A percentile compares a stretch with the other conserved stretches of the same genome.
Evolutionary conservation across 2,113 vertebrate species (phyloP).

Genomic region (Albula goreensis): DNA sequence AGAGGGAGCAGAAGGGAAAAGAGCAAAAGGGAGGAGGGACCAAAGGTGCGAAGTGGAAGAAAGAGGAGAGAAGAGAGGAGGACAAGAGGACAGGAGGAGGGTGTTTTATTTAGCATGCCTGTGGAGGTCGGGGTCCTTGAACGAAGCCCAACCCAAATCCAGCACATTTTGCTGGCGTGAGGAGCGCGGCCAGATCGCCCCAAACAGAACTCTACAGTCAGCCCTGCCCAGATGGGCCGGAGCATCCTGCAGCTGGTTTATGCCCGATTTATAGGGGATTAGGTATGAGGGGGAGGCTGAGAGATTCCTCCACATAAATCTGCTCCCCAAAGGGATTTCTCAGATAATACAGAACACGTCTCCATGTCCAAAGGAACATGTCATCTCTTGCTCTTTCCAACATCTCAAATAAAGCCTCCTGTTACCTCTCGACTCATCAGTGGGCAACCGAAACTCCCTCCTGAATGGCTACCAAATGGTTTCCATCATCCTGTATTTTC

Average conservation of each 20-base stretch:
- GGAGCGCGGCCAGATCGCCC: neutral
- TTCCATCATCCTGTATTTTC: neutral
- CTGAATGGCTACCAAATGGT: neutral
- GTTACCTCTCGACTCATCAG: neutral
- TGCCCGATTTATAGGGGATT: neutral
- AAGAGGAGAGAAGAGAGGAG: slow-evolving; percentile 12
- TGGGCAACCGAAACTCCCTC: neutral
- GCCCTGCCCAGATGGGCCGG: neutral
- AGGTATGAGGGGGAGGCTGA: neutral
- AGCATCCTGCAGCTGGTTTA: neutral
- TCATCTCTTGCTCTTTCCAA: neutral
- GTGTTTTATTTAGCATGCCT: neutral
- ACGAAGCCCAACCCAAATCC: neutral
- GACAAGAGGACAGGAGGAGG: neutral
- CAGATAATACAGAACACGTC: neutral
- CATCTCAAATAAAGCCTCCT: neutral
- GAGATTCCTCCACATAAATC: neutral
- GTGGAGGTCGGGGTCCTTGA: neutral
- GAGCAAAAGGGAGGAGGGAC: slow-evolving; percentile 37
- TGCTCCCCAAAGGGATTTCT: too few relatives aligned
- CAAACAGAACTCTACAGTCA: neutral
- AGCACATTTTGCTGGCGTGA: neutral
- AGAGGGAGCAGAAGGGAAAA: slow-evolving; percentile 31
- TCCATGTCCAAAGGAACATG: neutral
- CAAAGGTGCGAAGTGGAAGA: slow-evolving; percentile 22